phyloP scores from a whole-genome alignment of 2,113 vertebrate genomes.

The Tauraco erythrolophus region DNA sequence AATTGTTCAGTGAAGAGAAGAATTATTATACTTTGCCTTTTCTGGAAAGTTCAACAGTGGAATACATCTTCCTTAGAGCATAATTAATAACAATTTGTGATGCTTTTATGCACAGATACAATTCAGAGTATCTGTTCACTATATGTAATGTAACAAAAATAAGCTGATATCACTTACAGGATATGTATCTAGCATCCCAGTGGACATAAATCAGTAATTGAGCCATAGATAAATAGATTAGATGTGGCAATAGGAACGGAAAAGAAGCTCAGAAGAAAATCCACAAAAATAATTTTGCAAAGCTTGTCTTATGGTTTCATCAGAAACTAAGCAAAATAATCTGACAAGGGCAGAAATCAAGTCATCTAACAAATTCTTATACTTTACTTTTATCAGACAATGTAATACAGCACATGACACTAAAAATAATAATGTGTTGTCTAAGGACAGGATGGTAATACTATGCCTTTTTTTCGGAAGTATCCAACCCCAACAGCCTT shows the following conservation, averaged over 20 bases:
- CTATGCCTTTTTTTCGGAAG: background rate
- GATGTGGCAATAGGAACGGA: conserved; percentile 42
- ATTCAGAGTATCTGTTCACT: conserved; percentile 13
- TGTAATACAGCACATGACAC: conserved; percentile 45
- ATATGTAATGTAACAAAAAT: conserved; percentile 55
- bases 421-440: conserved; percentile 58
- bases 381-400: conserved; percentile 68
- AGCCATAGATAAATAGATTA: conserved; percentile 75
- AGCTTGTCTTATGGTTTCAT: conserved; percentile 69
- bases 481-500: background rate
- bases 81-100: conserved; percentile 65
- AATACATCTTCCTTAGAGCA: conserved; percentile 30
- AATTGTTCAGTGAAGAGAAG: conserved; percentile 41
- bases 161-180: conserved; percentile 39
- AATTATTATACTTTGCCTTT: conserved; percentile 56
- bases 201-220: conserved; percentile 69
- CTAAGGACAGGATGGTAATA: conserved; percentile 3
- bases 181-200: conserved; percentile 58
- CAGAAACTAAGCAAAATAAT: conserved; percentile 72
- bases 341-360: conserved; percentile 71
- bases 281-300: conserved; percentile 68
- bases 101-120: conserved; percentile 40
- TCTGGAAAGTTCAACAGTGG: conserved; percentile 42
- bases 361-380: conserved; percentile 65
- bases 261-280: conserved; percentile 65